A percentile compares a stretch with the other conserved stretches of the same genome.
phyloP scores from a whole-genome alignment of 2,888 invertebrate genomes.

The Caenorhabditis macrosperma region DNA sequence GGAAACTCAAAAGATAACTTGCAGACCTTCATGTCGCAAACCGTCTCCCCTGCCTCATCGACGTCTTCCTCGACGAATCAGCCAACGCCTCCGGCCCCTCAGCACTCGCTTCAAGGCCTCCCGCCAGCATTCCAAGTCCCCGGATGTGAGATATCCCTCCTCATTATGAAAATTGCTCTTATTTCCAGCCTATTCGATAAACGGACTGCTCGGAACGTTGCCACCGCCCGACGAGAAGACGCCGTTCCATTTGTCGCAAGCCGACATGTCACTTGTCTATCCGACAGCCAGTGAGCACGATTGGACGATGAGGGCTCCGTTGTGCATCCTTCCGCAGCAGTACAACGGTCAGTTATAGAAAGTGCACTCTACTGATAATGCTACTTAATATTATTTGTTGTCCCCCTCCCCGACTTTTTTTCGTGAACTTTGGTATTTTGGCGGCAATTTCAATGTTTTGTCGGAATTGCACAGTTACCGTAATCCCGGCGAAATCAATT shows the following conservation, averaged over 20 bases:
- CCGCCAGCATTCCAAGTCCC: constrained; percentile 23
- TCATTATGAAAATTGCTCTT: neutral
- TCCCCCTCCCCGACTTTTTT: neutral
- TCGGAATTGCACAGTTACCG: too few relatives aligned
- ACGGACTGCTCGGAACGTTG: constrained; percentile 67
- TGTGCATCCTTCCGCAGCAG: constrained; percentile 37
- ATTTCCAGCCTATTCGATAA: constrained; percentile 67
- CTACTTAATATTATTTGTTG: neutral
- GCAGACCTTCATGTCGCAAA: constrained; percentile 31
- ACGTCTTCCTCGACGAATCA: constrained; percentile 8
- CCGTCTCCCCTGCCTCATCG: neutral
- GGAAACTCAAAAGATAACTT: too few relatives aligned
- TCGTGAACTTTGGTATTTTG: too few relatives aligned
- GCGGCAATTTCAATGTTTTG: too few relatives aligned
- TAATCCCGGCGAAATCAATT: too few relatives aligned
- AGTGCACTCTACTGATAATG: constrained; percentile 2
- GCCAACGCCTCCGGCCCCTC: constrained; percentile 2
- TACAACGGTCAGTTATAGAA: constrained; percentile 50
- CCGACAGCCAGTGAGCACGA: constrained; percentile 33
- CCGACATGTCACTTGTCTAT: constrained; percentile 54
- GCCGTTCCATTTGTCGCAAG: constrained; percentile 15
- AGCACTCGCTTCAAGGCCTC: neutral
- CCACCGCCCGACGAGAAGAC: constrained; percentile 25
- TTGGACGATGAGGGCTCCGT: constrained; percentile 51
- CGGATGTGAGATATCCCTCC: constrained; percentile 24